Evolutionary conservation across 2,888 invertebrate genomes (phyloP), one percentile per base, ranked within the genome.

Genomic region (Corythucha ciliata): DNA sequence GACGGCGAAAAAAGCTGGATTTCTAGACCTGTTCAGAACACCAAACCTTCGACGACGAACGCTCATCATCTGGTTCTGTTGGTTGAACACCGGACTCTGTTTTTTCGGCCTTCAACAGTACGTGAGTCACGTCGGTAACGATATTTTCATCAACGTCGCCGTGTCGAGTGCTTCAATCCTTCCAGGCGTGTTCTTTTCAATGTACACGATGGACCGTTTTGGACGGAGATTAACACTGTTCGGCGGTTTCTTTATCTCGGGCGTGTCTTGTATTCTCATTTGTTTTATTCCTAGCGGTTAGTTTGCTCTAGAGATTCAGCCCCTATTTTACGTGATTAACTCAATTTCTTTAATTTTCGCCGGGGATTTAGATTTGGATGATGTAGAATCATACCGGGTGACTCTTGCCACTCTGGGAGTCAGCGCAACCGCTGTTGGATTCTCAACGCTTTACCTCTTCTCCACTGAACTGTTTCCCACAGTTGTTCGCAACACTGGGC

Each of bases 61-160:
- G 0, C 63, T 85, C 3, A 78, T 78, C 33, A 81, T 86, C 63
- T 78, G 79, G 61, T 81, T 79, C 66, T 81, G 82, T 65, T 89
- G 88, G 91, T 73, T 84, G 48, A 83, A 85, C 1, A 84, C 87
- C 54, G 88, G 89, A 3, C 74, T 91, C 64, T 83, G 87, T 59
- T 87, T 90, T 69, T 93, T 87, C 64, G 90, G 90, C 0, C 79
- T 90, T n/a, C 81, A 86, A 0, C 85, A 89, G 65, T 88, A 84
- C 67, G 80, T 86, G 51, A 82, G 84, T 1, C 79, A 84, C 61
- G 73, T 86, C 4, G 82, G 81, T 0, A 88, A 88, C 2, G 74
- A 88, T 62, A 83, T 88, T 54, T 91, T 89, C 67, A 64, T 81
- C 6, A 91, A 89, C 64, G 87, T 90, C 47, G 81, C 87, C n/a